These are phyloP conservation scores for Cyclopterus lumpus DNA, from an alignment of 2,797 vertebrate genomes.

Conservation along the genomic window DNA sequence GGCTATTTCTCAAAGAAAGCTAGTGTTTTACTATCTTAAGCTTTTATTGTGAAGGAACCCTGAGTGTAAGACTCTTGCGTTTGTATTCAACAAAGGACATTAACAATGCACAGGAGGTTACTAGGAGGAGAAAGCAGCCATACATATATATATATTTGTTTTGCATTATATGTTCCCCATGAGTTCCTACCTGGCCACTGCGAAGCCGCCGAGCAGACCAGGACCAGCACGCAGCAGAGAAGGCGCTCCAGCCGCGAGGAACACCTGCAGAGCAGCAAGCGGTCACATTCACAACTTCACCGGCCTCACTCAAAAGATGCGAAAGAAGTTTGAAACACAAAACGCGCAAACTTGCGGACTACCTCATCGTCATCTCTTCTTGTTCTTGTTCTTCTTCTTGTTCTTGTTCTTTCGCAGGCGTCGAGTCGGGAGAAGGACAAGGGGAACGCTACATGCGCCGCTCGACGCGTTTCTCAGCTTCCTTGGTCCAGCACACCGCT, in stretches of 20 bases:
- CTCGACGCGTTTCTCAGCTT: constrained; percentile 7
- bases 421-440: constrained; percentile 1
- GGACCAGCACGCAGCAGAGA: constrained; percentile 73
- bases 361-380: constrained; percentile 80
- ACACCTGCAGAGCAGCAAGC: constrained; percentile 80
- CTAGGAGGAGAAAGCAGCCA: background rate
- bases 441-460: constrained; percentile 61
- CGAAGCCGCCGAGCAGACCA: constrained; percentile 61
- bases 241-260: constrained; percentile 69
- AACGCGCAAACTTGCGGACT: constrained; percentile 10
- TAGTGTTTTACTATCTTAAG: background rate
- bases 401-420: background rate
- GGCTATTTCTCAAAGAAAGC: background rate
- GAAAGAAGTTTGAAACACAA: background rate
- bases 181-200: constrained; percentile 80
- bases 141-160: too few species aligned
- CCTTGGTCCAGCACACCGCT: constrained; percentile 23
- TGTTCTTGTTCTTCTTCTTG: background rate
- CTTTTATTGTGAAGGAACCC: background rate
- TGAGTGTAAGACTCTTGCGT: background rate
- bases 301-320: background rate
- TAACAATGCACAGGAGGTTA: background rate
- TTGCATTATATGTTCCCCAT: accelerated
- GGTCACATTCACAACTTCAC: constrained; percentile 22
- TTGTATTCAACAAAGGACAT: background rate